A percentile compares a stretch with the other conserved stretches of the same genome.
Evolutionary conservation across 37 sponge, comb jelly and placozoan species (phyloP).

Genomic region (Spongilla lacustris): DNA sequence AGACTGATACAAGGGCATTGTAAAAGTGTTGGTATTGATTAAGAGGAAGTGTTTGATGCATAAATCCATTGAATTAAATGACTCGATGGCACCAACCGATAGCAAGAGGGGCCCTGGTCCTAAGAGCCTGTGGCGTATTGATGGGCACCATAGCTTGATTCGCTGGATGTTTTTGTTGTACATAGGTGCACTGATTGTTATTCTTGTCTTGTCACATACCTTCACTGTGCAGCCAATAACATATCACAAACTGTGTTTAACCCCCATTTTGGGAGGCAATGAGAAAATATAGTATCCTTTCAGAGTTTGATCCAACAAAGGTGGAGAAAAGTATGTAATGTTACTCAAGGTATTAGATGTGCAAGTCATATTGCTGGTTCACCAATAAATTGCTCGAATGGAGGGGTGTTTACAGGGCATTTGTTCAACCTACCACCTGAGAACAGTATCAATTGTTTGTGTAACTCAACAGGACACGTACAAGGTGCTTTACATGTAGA

Average conservation of each 20-base stretch:
- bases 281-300: conserved; percentile 21
- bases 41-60: conserved; percentile 6
- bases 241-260: conserved; percentile 23
- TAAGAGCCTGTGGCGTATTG: conserved; percentile 53
- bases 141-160: conserved; percentile 52
- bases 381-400: conserved; percentile 42
- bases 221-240: conserved; percentile 34
- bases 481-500: conserved; percentile 3
- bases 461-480: not conserved
- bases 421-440: conserved; percentile 32
- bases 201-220: conserved; percentile 24
- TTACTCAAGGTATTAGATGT: conserved; percentile 21
- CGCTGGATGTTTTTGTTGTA: conserved; percentile 33
- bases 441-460: conserved; percentile 17
- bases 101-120: conserved; percentile 7
- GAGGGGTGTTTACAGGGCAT: conserved; percentile 59
- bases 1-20: conserved; percentile 8
- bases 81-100: conserved; percentile 42
- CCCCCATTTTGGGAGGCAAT: conserved; percentile 13
- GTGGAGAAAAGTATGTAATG: conserved; percentile 27
- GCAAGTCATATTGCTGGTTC: conserved; percentile 48
- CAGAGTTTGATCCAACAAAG: conserved; percentile 41
- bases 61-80: conserved; percentile 15
- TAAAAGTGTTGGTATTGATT: not conserved
- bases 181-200: conserved; percentile 55